These are phyloP conservation scores for Hypena proboscidalis DNA, from an alignment of 2,888 invertebrate species.

Conservation along the genomic window DNA sequence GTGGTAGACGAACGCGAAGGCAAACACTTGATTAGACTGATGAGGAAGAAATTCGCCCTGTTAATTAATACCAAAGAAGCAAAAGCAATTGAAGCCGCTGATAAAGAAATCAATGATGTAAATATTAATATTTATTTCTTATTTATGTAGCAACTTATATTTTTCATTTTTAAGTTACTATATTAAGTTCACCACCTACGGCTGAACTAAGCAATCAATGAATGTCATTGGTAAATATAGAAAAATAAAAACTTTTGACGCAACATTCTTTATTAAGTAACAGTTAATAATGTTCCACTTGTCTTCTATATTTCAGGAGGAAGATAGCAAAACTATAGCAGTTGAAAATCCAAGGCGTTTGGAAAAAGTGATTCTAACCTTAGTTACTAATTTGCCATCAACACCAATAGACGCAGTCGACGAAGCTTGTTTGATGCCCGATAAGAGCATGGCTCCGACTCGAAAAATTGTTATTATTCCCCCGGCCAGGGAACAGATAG, in stretches of 20 bases:
- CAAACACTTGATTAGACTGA: constrained; percentile 87
- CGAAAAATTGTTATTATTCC: constrained; percentile 61
- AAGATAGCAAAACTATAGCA: constrained; percentile 50
- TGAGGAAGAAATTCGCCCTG: constrained; percentile 90
- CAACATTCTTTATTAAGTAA: too few relatives aligned
- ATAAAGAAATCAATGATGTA: constrained; percentile 52
- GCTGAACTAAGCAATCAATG: too few relatives aligned
- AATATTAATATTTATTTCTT: constrained; percentile 12
- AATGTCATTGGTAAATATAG: too few relatives aligned
- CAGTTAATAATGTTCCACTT: too few relatives aligned
- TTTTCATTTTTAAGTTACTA: too few relatives aligned
- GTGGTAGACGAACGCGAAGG: constrained; percentile 90
- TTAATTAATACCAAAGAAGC: constrained; percentile 62
- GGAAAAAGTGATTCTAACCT: constrained; percentile 88
- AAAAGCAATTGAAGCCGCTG: constrained; percentile 17
- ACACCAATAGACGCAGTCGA: constrained; percentile 34
- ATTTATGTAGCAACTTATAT: background rate
- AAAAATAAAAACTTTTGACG: too few relatives aligned
- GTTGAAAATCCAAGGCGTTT: constrained; percentile 89
- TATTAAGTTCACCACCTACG: too few relatives aligned
- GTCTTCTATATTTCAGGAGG: constrained; percentile 45
- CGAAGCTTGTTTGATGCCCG: constrained; percentile 4
- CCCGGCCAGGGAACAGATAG: constrained; percentile 63
- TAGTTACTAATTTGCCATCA: constrained; percentile 76
- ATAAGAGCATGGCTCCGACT: constrained; percentile 15